These are phyloP conservation scores for Dasysyrphus tricinctus DNA, from an alignment of 2,888 invertebrate species.

Conservation along the genomic window DNA sequence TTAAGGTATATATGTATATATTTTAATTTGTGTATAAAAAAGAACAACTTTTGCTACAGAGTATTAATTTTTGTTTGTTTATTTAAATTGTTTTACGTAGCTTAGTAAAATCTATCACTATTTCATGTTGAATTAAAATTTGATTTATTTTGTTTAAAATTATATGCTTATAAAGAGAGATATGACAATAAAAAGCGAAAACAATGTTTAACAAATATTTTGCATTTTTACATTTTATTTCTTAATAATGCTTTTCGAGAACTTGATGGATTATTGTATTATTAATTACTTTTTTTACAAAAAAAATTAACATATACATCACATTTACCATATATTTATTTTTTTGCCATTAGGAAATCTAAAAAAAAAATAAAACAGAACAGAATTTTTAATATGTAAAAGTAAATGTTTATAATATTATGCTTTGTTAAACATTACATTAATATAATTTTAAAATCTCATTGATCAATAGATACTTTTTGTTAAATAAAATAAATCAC, in stretches of 20 bases:
- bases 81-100: conserved; percentile 33
- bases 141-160: conserved; percentile 29
- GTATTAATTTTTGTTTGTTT: conserved; percentile 51
- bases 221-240: conserved; percentile 41
- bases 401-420: conserved; percentile 1
- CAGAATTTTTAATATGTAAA: background rate
- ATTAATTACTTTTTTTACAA: background rate
- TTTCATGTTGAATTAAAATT: conserved; percentile 44
- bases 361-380: conserved; percentile 25
- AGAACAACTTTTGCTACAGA: conserved; percentile 53
- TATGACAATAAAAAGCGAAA: conserved; percentile 46
- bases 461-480: conserved; percentile 17
- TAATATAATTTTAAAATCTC: conserved; percentile 28
- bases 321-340: conserved; percentile 29
- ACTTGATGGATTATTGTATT: conserved; percentile 32
- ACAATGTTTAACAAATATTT: conserved; percentile 43
- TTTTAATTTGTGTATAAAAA: conserved; percentile 57
- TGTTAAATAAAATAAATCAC: conserved; percentile 17
- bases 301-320: conserved; percentile 22
- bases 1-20: conserved; percentile 4
- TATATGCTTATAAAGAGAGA: conserved; percentile 26
- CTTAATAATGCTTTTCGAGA: conserved; percentile 50
- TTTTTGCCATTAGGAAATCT: conserved; percentile 34
- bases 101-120: conserved; percentile 59
- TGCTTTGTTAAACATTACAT: conserved; percentile 4